Percentiles rank a stretch among this genome's conserved stretches.
phyloP scores from a whole-genome alignment of 1,140 invertebrate genomes.

The Meloidogyne chitwoodi region DNA sequence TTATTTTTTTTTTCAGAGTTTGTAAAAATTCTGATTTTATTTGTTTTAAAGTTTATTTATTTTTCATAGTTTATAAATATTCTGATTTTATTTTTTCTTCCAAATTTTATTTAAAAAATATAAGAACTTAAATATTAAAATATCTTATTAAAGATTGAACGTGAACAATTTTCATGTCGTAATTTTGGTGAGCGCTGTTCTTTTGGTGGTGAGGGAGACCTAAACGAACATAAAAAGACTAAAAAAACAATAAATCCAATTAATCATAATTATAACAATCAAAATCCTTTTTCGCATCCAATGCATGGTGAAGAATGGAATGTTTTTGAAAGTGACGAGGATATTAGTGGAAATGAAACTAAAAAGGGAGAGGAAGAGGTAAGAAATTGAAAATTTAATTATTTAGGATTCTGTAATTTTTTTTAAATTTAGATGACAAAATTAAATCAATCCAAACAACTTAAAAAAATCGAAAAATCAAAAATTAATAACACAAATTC shows the following conservation, averaged over 20 bases:
- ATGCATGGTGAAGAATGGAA: background rate
- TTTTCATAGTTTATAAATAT: too few relatives aligned
- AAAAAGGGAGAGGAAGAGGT: background rate
- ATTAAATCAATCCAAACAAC: background rate
- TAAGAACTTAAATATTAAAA: too few relatives aligned
- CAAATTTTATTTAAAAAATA: too few relatives aligned
- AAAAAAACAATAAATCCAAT: background rate
- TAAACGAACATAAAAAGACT: too few relatives aligned
- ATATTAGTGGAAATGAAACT: background rate
- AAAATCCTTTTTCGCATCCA: background rate
- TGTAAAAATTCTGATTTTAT: too few relatives aligned
- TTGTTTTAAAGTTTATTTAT: too few relatives aligned
- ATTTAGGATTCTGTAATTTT: too few relatives aligned
- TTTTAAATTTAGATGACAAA: background rate
- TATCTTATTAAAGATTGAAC: slow-evolving; percentile 14
- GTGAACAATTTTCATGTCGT: slow-evolving; percentile 8
- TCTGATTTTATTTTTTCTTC: too few relatives aligned
- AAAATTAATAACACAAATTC: background rate
- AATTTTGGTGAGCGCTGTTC: slow-evolving; percentile 1
- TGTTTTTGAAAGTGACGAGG: background rate
- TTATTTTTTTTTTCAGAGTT: too few relatives aligned
- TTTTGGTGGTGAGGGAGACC: background rate
- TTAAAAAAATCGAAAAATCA: too few relatives aligned
- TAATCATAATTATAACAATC: background rate
- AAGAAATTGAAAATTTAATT: too few relatives aligned